Evolutionary conservation across 30 jellyfish, hydroid and myxozoan species (phyloP), one percentile per base, ranked within the genome.

Genomic region (Chrysaora quinquecirrha): DNA sequence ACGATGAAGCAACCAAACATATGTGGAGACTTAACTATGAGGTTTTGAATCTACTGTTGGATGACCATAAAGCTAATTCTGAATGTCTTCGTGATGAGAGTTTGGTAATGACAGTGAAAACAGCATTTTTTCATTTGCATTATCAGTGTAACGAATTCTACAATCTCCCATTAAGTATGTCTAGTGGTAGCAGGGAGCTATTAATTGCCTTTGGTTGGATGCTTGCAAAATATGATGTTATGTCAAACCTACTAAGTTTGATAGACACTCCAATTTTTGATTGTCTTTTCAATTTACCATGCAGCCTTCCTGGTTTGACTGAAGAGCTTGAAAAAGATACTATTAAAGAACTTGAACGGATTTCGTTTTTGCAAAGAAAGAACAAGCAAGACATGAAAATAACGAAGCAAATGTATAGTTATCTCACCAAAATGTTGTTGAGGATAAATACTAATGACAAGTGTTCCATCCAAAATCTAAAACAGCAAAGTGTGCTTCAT

Each of bases 171-270:
- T 9, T 52, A 0, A 25, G 27, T 12, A 54, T 63, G 46, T 29
- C 18, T 2, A 21, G 32, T 1, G 81, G 86, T 7, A 90, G 97
- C 62, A 88, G 87, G 70, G 97, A 84, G 49, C 85, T 90, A 56
- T 72, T 90, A 1, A 70, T 84, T 48, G 94, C 89, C 0, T 83
- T 84, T 58, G 97, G 94, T 0, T 90, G 88, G 85, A 56, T 90
- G 48, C 30, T 84, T 1, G 94, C 76, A 30, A 77, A 77, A 63
- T 50, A 30, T 25, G 29, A 78, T 28, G 1, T 90, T 22, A 6
- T 84, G 18, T 54, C 38, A 3, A 25, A 7, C 32, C 50, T 88
- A 28, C 19, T 60, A 64, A 62, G 64, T 23, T 22, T 9, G 3
- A 28, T 18, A 14, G 76, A 43, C 31, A 31, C 32, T 1, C 67